Evolutionary conservation across 1,140 invertebrate genomes (phyloP).

Genomic region (Drosophila fuyamai): DNA sequence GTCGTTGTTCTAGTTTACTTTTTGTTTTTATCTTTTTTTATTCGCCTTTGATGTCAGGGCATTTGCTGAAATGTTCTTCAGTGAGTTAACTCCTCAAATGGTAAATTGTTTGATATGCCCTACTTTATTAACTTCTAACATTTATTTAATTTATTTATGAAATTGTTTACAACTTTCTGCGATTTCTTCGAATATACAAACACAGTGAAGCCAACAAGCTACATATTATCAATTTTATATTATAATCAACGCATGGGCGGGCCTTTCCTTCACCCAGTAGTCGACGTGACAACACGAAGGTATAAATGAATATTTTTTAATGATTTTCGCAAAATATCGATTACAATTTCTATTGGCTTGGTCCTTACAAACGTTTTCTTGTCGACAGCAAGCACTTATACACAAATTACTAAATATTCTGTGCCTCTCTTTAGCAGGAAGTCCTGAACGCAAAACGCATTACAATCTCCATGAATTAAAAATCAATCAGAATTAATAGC

Average conservation of each 20-base stretch:
- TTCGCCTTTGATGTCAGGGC: conserved; percentile 45
- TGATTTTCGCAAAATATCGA: conserved; percentile 72
- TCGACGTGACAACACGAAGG: conserved; percentile 39
- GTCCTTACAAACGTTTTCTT: conserved; percentile 36
- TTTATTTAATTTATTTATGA: conserved; percentile 63
- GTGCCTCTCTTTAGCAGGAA: conserved; percentile 31
- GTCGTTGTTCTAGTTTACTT: no score
- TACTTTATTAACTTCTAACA: conserved; percentile 20
- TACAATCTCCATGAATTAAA: conserved; percentile 75
- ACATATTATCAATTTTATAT: conserved; percentile 61
- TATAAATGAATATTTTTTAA: conserved; percentile 75
- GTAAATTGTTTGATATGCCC: conserved; percentile 36
- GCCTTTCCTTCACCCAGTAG: neutral
- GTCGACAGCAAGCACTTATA: conserved; percentile 28
- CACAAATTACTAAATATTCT: conserved; percentile 15
- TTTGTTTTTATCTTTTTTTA: neutral
- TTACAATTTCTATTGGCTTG: conserved; percentile 54
- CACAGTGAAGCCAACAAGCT: neutral
- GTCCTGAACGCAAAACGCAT: conserved; percentile 63
- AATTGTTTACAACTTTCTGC: conserved; percentile 51
- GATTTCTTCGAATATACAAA: neutral
- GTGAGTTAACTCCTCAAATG: conserved; percentile 4
- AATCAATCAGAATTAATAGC: conserved; percentile 29
- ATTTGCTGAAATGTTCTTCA: conserved; percentile 42
- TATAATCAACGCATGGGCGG: conserved; percentile 49